Percentiles rank a stretch among this genome's conserved stretches.
These are phyloP conservation scores for Idaea dimidiata DNA, from an alignment of 2,888 invertebrate species.

Conservation along the genomic window DNA sequence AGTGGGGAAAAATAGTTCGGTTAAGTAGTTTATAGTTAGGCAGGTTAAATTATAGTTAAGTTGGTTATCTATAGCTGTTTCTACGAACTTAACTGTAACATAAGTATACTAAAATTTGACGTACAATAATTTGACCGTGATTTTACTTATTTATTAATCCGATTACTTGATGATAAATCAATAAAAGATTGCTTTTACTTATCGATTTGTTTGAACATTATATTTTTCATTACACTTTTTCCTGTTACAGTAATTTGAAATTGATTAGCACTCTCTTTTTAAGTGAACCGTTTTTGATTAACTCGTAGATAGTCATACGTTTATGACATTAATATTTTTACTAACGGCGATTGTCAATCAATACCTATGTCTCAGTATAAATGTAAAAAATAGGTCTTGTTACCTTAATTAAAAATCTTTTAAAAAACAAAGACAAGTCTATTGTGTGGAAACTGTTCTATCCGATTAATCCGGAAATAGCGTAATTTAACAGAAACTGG, in stretches of 20 bases:
- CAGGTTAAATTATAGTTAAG: too few species aligned
- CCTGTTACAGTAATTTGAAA: neutral
- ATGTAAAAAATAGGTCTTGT: too few species aligned
- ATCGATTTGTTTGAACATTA: neutral
- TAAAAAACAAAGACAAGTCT: too few species aligned
- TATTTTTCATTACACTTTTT: neutral
- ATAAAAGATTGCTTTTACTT: neutral
- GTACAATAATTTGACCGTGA: neutral
- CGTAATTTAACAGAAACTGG: too few species aligned
- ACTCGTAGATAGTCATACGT: neutral
- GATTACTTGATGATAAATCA: neutral
- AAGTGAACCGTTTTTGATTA: neutral
- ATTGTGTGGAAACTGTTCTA: too few species aligned
- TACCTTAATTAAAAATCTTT: too few species aligned
- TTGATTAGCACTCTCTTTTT: neutral
- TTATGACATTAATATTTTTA: neutral
- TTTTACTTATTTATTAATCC: neutral
- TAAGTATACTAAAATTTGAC: neutral
- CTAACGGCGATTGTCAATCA: too few species aligned
- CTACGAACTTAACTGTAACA: neutral
- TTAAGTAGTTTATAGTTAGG: too few species aligned
- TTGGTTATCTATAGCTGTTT: too few species aligned
- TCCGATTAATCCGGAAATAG: too few species aligned
- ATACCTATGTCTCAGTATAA: too few species aligned
- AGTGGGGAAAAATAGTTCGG: too few species aligned